Conservation (phyloP, 2,113 vertebrate species). For the Eonycteris spelaea region DNA sequence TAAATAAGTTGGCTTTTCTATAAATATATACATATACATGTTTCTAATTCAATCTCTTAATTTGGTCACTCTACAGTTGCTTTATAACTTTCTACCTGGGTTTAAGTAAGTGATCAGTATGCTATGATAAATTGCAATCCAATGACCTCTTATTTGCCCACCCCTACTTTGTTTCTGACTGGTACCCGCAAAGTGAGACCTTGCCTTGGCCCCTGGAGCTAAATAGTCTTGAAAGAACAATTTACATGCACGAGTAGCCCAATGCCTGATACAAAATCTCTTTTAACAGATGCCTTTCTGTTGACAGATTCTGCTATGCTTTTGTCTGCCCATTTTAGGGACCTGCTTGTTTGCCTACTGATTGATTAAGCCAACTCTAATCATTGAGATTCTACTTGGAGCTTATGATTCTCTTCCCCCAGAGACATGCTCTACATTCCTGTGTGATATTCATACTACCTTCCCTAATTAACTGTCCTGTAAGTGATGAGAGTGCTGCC, state of each 20-base stretch:
- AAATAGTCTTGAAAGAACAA: background rate
- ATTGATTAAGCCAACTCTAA: background rate
- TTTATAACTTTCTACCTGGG: background rate
- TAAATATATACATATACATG: background rate
- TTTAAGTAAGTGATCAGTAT: background rate
- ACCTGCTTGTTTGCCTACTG: background rate
- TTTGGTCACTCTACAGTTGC: background rate
- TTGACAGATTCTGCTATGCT: background rate
- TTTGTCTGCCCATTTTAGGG: background rate
- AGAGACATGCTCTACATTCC: background rate
- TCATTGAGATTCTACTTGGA: background rate
- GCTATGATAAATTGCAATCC: background rate
- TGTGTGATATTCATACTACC: background rate
- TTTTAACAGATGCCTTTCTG: background rate
- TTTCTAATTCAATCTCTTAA: background rate
- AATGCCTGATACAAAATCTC: background rate
- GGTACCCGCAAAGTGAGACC: background rate
- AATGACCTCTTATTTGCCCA: background rate
- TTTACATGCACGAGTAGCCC: background rate
- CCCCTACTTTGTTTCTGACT: background rate
- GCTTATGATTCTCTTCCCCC: background rate
- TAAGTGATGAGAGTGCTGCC: background rate
- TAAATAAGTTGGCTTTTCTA: background rate
- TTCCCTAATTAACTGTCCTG: background rate
- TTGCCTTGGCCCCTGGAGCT: background rate